phyloP scores from a whole-genome alignment of 2,888 invertebrate species.

The Metallyticus violacea region DNA sequence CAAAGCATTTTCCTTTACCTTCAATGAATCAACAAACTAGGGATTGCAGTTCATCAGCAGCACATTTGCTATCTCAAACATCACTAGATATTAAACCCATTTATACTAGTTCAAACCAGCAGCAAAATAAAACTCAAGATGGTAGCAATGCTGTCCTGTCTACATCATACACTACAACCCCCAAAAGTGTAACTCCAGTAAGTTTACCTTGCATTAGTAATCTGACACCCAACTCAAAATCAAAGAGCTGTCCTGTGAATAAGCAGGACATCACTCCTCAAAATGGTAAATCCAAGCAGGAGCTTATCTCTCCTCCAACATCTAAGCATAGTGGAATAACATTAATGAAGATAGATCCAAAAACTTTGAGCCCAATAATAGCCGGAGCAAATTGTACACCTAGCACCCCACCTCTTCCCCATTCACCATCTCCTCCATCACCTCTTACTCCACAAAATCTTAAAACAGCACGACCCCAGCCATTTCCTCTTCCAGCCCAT shows the following conservation, averaged over 20 bases:
- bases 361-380: slow-evolving; percentile 55
- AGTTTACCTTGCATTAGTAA: neutral
- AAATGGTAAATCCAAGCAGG: neutral
- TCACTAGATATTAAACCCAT: neutral
- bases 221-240: neutral
- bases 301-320: neutral
- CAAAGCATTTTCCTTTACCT: neutral
- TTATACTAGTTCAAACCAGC: neutral
- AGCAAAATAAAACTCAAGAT: neutral
- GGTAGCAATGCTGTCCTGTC: neutral
- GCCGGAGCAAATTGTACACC: slow-evolving; percentile 25
- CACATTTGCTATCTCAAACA: neutral
- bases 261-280: neutral
- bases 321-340: slow-evolving; percentile 1
- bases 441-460: neutral
- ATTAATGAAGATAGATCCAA: slow-evolving; percentile 56
- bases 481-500: slow-evolving; percentile 1
- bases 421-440: neutral
- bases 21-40: neutral
- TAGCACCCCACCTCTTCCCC: neutral
- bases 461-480: neutral
- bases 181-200: neutral
- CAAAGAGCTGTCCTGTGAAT: neutral
- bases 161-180: neutral
- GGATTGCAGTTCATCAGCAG: neutral